Base-by-base conservation (phyloP, 64 coral and sea anemone genomes). In the Dendronephthya gigantea region DNA sequence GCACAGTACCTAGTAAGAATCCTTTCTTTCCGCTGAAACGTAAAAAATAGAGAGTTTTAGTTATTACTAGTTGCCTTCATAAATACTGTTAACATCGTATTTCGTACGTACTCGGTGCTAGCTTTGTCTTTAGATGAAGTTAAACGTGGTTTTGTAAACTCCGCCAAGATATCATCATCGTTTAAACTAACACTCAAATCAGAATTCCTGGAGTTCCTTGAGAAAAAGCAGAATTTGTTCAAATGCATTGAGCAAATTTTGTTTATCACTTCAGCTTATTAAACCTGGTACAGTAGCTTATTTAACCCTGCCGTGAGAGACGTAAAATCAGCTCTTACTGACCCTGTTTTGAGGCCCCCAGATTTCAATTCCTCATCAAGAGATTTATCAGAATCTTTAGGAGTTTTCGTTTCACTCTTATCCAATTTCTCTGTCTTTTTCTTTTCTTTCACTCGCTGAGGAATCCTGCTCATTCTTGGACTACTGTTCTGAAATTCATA, bases 391-490 rank as follows among this genome's bases (percentile, higher is more conserved):
- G 55, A 62, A 62, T 62, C 55, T 62, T 62, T 62, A 5, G 19
- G 19, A 0, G 36, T 79, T 35, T 16, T 28, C 2, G 0, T 79
- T 79, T 22, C 58, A n/a, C 29, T 66, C 22, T 22, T 66, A 2
- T 66, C 58, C 29, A 33, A 36, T 33, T 79, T 79, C 72, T 79
- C 72, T 2, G 30, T 39, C 29, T 79, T 79, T 29, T 79, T 79
- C 29, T 79, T 79, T 4, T 79, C 72, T 79, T 79, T 79, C 8
- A 79, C 72, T 79, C 72, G 19, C 36, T 79, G 72, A 79, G 72
- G 72, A 36, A 79, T 79, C 37, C 72, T 30, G 72, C 72, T 79
- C 17, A 79, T 2, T 79, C 72, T 29, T 15, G 72, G 72, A 34
- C 72, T 79, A 9, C 16, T 79, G 31, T 79, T 79, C 72, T 79